These are phyloP conservation scores for Calyptommatus sinebrachiatus DNA, from an alignment of 2,113 vertebrate species.

Conservation along the genomic window DNA sequence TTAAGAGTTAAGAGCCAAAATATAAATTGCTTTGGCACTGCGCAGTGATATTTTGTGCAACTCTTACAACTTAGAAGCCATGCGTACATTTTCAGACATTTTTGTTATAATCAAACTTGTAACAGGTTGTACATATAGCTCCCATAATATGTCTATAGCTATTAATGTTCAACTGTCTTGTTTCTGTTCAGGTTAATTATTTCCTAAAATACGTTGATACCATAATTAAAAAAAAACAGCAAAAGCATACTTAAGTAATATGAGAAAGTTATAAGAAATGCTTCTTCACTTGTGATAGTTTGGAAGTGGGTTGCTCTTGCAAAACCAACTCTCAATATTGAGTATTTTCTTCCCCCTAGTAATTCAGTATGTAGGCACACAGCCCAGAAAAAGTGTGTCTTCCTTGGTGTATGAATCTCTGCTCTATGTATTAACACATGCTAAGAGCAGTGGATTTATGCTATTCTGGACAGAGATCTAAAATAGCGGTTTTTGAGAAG, in stretches of 20 bases:
- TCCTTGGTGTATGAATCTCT: constrained; percentile 30
- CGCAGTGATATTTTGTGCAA: background rate
- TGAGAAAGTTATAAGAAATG: background rate
- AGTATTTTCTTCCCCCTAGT: constrained; percentile 17
- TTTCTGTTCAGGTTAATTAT: background rate
- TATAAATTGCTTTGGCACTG: background rate
- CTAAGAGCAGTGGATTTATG: constrained; percentile 60
- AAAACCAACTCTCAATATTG: background rate
- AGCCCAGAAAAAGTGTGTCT: constrained; percentile 50
- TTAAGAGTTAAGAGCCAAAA: background rate
- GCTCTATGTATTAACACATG: constrained; percentile 22
- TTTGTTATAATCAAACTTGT: background rate
- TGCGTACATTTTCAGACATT: background rate
- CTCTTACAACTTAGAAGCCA: background rate
- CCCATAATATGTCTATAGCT: background rate
- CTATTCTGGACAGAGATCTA: constrained; percentile 82
- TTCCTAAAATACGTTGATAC: background rate
- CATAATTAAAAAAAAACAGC: background rate
- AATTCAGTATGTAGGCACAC: constrained; percentile 22
- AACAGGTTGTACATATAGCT: background rate
- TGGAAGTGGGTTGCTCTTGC: background rate
- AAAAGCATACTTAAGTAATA: background rate
- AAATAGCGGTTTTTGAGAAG: constrained; percentile 99
- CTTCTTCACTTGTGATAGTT: background rate
- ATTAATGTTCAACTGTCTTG: background rate